Conservation (phyloP, 2,888 invertebrate genomes). For the Automeris io region DNA sequence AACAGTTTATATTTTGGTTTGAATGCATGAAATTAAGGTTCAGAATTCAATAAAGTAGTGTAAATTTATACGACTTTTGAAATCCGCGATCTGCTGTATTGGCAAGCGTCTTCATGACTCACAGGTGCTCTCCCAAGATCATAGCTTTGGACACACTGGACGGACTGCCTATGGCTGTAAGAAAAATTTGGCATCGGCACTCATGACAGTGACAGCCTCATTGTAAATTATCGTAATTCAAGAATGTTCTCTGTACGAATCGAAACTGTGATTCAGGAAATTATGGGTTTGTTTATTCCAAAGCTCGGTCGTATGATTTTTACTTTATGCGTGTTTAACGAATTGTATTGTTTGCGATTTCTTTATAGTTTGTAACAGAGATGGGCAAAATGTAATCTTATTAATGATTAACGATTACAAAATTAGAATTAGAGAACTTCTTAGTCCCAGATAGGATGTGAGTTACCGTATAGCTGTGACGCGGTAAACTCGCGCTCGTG, state of each 20-base stretch:
- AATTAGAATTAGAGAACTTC: too few relatives aligned
- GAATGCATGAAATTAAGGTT: slow-evolving; percentile 32
- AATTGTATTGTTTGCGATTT: not conserved
- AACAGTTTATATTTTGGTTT: slow-evolving; percentile 22
- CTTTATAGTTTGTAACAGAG: slow-evolving; percentile 2
- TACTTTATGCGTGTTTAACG: not conserved
- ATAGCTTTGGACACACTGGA: slow-evolving; percentile 30
- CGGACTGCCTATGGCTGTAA: slow-evolving; percentile 19
- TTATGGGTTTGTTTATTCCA: slow-evolving; percentile 7
- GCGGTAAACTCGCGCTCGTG: too few relatives aligned
- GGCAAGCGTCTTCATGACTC: slow-evolving; percentile 61
- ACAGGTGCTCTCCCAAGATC: slow-evolving; percentile 54
- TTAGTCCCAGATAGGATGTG: too few relatives aligned
- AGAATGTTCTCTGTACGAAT: slow-evolving; percentile 8
- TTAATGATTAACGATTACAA: too few relatives aligned
- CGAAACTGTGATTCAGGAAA: slow-evolving; percentile 7
- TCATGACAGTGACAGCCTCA: slow-evolving; percentile 19
- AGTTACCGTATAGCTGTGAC: too few relatives aligned
- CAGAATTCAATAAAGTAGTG: slow-evolving; percentile 33
- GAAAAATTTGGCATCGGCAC: slow-evolving; percentile 27
- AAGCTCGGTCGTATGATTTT: slow-evolving; percentile 4
- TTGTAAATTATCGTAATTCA: slow-evolving; percentile 20
- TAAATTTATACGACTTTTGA: slow-evolving; percentile 37
- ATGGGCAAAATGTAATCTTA: too few relatives aligned
- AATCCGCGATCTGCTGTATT: slow-evolving; percentile 37